phyloP scores from a whole-genome alignment of 2,888 invertebrate genomes.

The Morpho helenor region DNA sequence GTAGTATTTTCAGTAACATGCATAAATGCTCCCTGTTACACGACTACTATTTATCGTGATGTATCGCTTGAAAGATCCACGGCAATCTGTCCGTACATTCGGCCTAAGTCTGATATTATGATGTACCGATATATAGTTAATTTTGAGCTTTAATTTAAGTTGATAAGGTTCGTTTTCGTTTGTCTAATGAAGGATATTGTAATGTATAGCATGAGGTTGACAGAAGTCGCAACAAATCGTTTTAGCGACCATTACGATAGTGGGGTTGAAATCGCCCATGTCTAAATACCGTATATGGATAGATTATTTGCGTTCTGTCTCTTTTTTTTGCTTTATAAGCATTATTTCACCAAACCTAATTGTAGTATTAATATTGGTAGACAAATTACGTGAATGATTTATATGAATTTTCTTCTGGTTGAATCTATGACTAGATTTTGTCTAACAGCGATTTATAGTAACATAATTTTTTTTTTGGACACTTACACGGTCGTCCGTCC shows the following conservation, averaged over 20 bases:
- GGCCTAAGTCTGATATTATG: conserved; percentile 13
- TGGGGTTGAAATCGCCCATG: conserved; percentile 26
- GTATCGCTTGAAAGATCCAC: conserved; percentile 27
- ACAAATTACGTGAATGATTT: too few species aligned
- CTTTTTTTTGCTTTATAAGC: background rate
- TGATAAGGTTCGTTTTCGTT: conserved; percentile 2
- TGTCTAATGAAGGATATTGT: conserved; percentile 4
- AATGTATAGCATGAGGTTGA: conserved; percentile 23
- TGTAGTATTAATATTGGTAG: too few species aligned
- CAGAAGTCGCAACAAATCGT: conserved; percentile 29
- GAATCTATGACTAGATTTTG: too few species aligned
- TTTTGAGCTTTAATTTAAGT: background rate
- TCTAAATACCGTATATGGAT: conserved; percentile 16
- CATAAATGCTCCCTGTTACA: conserved; percentile 14
- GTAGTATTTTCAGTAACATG: conserved; percentile 2
- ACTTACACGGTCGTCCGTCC: too few species aligned
- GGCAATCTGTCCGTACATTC: conserved; percentile 22
- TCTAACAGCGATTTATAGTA: too few species aligned
- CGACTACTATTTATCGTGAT: conserved; percentile 28
- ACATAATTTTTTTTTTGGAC: too few species aligned
- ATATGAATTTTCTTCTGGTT: too few species aligned
- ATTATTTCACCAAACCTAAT: background rate
- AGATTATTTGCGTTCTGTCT: conserved; percentile 6
- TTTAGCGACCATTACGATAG: conserved; percentile 28
- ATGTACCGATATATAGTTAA: background rate